Base-by-base conservation (phyloP, 2,888 invertebrate genomes). In the Zeuzera pyrina region DNA sequence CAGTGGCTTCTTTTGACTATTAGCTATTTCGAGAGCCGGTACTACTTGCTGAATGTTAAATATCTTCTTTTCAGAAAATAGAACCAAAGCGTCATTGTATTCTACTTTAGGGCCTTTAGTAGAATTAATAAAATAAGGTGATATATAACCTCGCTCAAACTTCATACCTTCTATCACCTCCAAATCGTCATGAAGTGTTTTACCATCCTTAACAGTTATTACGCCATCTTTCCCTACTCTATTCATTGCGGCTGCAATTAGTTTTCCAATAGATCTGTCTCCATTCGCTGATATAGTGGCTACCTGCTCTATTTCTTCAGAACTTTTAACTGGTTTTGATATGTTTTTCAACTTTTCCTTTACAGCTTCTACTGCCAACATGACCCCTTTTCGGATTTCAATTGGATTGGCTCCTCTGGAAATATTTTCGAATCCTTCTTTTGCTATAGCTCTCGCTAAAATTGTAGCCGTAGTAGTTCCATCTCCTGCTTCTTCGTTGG, bases 261-360 rank as follows among this genome's bases (percentile, higher is more conserved):
- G 85, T 48, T 91, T 89, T 26, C 99, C 99, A 49, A 99, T 90
- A 1, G 88, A 86, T 41, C 76, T 85, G 70, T 99, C 99, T 4
- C 99, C 99, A 74, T 99, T 99, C 1, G 98, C 98, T 3, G 98
- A 98, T 56, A 99, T 98, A 1, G 98, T 98, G 1, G 98, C 99
- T 14, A 99, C 98, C 84, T 98, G 98, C 27, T 97, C 96, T 53
- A 99, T 98, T 87, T 99, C 99, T 72, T 96, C 97, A 1, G 97
- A 93, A 1, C 98, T 97, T 24, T 90, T 96, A 0, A 99, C 97
- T 11, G 90, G 89, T 55, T 93, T 95, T 0, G 98, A 98, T 73
- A 98, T 88, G 16, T 84, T 68, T 69, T 94, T 95, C 29, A 99
- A 79, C 47, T 93, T 88, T 12, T 90, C 88, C 45, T 94, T 94